Percentiles rank a stretch among this genome's conserved stretches.
Conservation (phyloP, 1,140 invertebrate species). For the Lasioglossum albipes region DNA sequence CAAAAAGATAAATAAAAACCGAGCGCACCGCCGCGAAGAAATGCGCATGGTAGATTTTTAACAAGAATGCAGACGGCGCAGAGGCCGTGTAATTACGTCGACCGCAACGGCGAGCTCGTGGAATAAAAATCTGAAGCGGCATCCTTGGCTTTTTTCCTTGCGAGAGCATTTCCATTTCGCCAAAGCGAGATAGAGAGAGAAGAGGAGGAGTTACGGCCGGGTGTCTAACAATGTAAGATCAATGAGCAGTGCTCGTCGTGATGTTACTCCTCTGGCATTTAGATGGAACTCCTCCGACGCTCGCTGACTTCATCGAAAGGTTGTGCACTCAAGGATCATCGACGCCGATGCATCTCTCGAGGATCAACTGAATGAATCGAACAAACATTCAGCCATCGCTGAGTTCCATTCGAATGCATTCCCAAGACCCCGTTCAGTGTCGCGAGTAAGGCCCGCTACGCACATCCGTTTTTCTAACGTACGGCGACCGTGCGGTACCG, state of each 20-base stretch:
- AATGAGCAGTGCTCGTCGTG: slow-evolving; percentile 42
- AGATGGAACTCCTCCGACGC: slow-evolving; percentile 37
- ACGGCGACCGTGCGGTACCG: too few relatives aligned
- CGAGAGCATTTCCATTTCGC: slow-evolving; percentile 7
- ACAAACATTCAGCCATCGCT: neutral
- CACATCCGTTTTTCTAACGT: too few relatives aligned
- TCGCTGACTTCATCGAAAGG: slow-evolving; percentile 60
- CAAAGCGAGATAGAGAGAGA: neutral
- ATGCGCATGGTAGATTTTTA: too few relatives aligned
- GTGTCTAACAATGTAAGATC: slow-evolving; percentile 17
- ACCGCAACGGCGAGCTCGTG: neutral
- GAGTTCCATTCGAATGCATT: too few relatives aligned
- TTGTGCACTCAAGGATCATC: slow-evolving; percentile 61
- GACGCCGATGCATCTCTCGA: neutral
- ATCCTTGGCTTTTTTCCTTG: slow-evolving; percentile 23
- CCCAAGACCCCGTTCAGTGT: too few relatives aligned
- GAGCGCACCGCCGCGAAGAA: too few relatives aligned
- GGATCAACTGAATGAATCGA: slow-evolving; percentile 38
- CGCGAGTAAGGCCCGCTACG: too few relatives aligned
- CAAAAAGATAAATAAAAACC: too few relatives aligned
- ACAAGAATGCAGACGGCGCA: neutral
- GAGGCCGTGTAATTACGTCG: neutral
- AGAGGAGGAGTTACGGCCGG: neutral
- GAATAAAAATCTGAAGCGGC: slow-evolving; percentile 5
- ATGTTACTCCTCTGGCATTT: slow-evolving; percentile 63